Percentiles rank a stretch among this genome's conserved stretches.
These are phyloP conservation scores for Pseudomyrmex pallidus DNA, from an alignment of 1,140 invertebrate genomes.

Conservation along the genomic window DNA sequence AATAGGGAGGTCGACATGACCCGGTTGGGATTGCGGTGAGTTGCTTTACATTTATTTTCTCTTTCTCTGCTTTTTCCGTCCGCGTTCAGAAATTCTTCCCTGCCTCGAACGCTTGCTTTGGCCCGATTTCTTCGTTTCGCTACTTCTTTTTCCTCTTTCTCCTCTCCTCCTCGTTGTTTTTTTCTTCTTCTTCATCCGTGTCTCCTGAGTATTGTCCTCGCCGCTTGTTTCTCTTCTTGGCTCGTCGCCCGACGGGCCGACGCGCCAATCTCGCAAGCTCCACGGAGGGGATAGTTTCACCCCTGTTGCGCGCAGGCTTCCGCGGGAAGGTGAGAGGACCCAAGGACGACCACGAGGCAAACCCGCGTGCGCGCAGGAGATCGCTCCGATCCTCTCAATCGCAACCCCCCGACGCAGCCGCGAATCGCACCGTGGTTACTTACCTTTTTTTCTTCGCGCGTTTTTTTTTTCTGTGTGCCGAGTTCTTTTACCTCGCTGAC, in stretches of 20 bases:
- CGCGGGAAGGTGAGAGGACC: conserved; percentile 45
- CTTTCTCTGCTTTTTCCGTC: neutral
- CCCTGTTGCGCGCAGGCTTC: conserved; percentile 45
- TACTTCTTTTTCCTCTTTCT: neutral
- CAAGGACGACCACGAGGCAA: conserved; percentile 55
- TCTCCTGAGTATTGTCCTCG: neutral
- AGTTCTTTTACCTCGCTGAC: conserved; percentile 7
- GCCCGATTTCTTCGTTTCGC: neutral
- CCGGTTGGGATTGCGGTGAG: conserved; percentile 82
- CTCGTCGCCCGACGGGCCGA: conserved; percentile 5
- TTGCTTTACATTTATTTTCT: conserved; percentile 56
- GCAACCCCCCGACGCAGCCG: neutral
- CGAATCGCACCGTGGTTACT: neutral
- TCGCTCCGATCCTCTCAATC: conserved; percentile 23
- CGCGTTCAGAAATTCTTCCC: conserved; percentile 11
- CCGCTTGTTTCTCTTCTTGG: conserved; percentile 25
- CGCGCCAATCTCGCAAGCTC: neutral
- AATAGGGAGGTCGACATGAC: conserved; percentile 83
- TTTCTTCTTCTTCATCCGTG: neutral
- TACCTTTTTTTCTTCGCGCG: neutral
- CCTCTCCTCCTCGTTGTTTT: conserved; percentile 12
- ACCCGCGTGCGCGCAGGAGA: conserved; percentile 37
- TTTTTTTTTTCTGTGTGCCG: neutral
- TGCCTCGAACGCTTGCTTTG: neutral
- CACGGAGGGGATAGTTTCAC: conserved; percentile 65